phyloP scores from a whole-genome alignment of 2,888 invertebrate genomes.

The Tyria jacobaeae region DNA sequence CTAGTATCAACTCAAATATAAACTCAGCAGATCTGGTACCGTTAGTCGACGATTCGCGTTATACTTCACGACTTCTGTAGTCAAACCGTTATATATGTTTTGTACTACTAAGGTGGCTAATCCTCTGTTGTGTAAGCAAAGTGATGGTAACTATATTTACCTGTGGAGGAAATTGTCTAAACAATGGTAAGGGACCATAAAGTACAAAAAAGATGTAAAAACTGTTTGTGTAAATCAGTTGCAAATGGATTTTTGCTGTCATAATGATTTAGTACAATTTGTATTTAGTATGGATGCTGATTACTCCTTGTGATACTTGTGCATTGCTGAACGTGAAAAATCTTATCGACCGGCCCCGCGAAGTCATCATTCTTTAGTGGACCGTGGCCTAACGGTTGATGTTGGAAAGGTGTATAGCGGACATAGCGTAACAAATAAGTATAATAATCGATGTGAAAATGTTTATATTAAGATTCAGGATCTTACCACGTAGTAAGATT shows the following conservation, averaged over 20 bases:
- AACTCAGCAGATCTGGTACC: slow-evolving; percentile 64
- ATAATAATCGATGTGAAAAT: too few species aligned
- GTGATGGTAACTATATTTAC: background rate
- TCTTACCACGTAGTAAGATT: too few species aligned
- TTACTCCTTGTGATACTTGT: background rate
- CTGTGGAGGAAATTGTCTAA: background rate
- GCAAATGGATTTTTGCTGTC: background rate
- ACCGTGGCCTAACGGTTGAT: too few species aligned
- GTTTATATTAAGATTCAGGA: too few species aligned
- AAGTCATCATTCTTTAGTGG: too few species aligned
- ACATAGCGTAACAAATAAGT: too few species aligned
- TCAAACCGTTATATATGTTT: background rate
- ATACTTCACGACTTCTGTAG: slow-evolving; percentile 43
- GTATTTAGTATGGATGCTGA: background rate
- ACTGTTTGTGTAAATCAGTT: background rate
- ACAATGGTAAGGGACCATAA: background rate
- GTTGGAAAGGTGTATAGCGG: too few species aligned
- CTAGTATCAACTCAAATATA: slow-evolving; percentile 66
- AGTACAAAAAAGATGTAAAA: background rate
- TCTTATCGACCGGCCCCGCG: too few species aligned
- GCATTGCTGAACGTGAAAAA: too few species aligned
- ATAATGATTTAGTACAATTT: too few species aligned
- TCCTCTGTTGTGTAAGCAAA: background rate
- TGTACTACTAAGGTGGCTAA: background rate
- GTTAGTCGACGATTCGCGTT: slow-evolving; percentile 61